Conservation (phyloP, 2,113 vertebrate species). For the Rhagologus leucostigma region DNA sequence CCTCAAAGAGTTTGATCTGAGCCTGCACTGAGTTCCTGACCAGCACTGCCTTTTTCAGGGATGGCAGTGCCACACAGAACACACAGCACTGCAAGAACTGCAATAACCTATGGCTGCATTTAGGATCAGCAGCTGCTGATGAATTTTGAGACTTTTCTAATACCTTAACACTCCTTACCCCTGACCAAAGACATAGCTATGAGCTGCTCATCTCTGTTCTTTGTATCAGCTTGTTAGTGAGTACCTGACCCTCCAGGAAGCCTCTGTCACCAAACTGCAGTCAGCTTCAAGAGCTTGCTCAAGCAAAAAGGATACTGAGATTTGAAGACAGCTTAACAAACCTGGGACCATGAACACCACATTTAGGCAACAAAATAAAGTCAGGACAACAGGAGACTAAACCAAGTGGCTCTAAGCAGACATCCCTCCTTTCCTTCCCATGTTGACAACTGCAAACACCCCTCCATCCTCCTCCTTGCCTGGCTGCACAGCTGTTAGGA, state of each 20-base stretch:
- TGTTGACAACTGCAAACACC: not conserved
- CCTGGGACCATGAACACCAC: not conserved
- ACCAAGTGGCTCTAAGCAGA: not conserved
- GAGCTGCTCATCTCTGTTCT: not conserved
- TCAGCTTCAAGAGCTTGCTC: not conserved
- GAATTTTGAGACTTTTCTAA: not conserved
- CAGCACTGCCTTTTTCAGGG: too few species aligned
- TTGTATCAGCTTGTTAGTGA: not conserved
- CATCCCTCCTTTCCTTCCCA: not conserved
- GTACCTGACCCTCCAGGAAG: not conserved
- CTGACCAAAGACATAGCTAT: not conserved
- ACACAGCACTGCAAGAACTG: not conserved
- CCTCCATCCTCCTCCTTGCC: not conserved
- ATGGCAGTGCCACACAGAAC: not conserved
- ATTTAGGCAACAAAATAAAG: not conserved
- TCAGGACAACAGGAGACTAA: not conserved
- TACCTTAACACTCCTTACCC: not conserved
- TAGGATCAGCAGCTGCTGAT: not conserved
- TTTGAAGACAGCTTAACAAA: not conserved
- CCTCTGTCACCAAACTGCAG: not conserved
- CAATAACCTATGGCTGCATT: not conserved
- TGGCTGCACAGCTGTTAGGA: not conserved
- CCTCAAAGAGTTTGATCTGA: not conserved
- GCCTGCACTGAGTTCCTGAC: not conserved
- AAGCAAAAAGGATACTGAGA: constrained; percentile 2